These are phyloP conservation scores for Podocnemis expansa DNA, from an alignment of 2,113 vertebrate species.

Conservation along the genomic window DNA sequence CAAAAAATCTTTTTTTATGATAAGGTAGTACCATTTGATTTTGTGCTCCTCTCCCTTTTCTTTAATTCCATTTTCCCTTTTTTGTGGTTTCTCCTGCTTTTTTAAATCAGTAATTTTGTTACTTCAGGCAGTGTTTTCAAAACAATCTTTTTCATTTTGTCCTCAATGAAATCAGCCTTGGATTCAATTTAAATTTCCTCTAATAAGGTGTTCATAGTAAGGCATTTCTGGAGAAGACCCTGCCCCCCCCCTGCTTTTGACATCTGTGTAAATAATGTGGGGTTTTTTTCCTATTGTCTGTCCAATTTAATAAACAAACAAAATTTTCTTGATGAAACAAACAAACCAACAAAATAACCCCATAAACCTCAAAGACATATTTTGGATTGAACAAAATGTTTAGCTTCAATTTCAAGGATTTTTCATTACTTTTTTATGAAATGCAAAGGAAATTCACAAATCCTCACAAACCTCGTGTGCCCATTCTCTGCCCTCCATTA, in stretches of 20 bases:
- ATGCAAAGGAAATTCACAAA: background rate
- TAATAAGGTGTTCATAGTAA: background rate
- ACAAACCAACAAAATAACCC: background rate
- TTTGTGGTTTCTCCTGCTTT: background rate
- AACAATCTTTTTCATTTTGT: background rate
- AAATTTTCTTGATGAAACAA: background rate
- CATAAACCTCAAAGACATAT: background rate
- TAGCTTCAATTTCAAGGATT: background rate
- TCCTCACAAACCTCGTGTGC: background rate
- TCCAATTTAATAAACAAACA: no score
- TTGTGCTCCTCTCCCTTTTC: rapidly evolving
- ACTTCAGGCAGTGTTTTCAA: background rate
- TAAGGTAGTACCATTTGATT: background rate
- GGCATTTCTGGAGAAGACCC: background rate
- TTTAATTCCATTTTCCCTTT: background rate
- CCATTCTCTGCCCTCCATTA: background rate
- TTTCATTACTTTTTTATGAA: background rate
- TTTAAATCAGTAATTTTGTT: background rate
- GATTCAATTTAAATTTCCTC: background rate
- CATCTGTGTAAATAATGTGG: background rate
- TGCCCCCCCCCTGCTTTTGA: background rate
- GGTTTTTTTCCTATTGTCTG: background rate
- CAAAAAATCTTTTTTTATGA: background rate
- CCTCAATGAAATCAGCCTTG: background rate
- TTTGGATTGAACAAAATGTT: background rate